These are phyloP conservation scores for Saguinus midas DNA, from an alignment of 2,113 vertebrate genomes.

Conservation along the genomic window DNA sequence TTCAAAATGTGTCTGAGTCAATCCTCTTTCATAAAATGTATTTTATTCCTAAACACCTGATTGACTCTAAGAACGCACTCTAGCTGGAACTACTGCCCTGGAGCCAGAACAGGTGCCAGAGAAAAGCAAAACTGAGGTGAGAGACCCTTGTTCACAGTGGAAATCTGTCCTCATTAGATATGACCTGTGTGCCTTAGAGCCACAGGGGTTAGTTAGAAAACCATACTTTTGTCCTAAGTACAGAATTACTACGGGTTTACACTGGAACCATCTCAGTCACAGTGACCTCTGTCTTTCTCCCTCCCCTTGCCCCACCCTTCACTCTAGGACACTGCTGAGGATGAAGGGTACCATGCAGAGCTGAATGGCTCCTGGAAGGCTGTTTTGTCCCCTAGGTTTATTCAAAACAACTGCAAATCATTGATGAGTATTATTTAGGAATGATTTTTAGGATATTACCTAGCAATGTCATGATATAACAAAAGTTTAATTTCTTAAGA, in stretches of 20 bases:
- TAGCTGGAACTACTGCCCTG: not conserved
- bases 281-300: not conserved
- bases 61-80: not conserved
- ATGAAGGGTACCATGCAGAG: not conserved
- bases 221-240: not conserved
- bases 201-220: not conserved
- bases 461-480: not conserved
- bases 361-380: not conserved
- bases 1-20: conserved; percentile 23
- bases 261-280: not conserved
- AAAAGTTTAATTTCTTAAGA: conserved; percentile 26
- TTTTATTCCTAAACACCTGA: not conserved
- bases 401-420: not conserved
- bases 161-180: not conserved
- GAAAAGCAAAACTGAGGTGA: not conserved
- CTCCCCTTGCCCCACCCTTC: not conserved
- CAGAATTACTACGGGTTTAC: not conserved
- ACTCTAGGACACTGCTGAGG: not conserved
- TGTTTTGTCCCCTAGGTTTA: not conserved
- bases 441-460: not conserved
- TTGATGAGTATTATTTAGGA: not conserved
- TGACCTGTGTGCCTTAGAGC: not conserved
- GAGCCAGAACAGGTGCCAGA: not conserved
- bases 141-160: not conserved
- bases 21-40: not conserved